Evolutionary conservation across 2,113 vertebrate species (phyloP), one percentile per base, ranked within the genome.

Genomic region (Brachyhypopomus occidentalis): DNA sequence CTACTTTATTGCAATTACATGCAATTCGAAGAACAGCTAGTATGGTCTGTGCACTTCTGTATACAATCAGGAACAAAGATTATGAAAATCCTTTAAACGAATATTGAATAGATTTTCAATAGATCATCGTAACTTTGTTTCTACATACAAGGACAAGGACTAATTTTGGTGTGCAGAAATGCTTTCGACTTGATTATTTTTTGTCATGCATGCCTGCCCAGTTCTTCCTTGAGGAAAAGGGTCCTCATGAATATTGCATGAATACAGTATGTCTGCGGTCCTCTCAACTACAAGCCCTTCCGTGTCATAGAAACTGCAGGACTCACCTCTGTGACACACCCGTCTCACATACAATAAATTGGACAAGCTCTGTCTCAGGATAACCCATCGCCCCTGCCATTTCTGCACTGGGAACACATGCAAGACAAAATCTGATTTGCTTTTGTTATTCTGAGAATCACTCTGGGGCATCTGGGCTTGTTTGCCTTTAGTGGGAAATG

Each of bases 391-490:
- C 81, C 72, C 86, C 62, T 89, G 87, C 89, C 90, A 89, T 92
- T 89, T 91, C 90, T 85, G 91, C 89, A 86, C 83, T 79, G 88
- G 78, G 92, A 92, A 93, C 91, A 94, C 92, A 92, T 93, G 90
- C 92, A 91, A 91, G 91, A 93, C 91, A 94, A 91, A 94, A 92
- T 93, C 92, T 94, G 92, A 92, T 86, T 85, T 89, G 90, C 90
- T 77, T 93, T 93, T 93, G 92, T 93, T 93, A 94, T 94, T 93
- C 93, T 71, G 90, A 87, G 87, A 90, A 92, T 91, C 84, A 87
- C 90, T 77, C 89, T 75, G 90, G 90, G 92, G 91, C 91, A 91
- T 90, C 88, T 87, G 72, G 91, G 89, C 91, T 92, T 93, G 93
- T 94, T 93, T 94, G 93, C 91, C 89, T 94, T 93, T 71, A 85